Evolutionary conservation across 2,888 invertebrate species (phyloP).

Genomic region (Acleris sparsana): DNA sequence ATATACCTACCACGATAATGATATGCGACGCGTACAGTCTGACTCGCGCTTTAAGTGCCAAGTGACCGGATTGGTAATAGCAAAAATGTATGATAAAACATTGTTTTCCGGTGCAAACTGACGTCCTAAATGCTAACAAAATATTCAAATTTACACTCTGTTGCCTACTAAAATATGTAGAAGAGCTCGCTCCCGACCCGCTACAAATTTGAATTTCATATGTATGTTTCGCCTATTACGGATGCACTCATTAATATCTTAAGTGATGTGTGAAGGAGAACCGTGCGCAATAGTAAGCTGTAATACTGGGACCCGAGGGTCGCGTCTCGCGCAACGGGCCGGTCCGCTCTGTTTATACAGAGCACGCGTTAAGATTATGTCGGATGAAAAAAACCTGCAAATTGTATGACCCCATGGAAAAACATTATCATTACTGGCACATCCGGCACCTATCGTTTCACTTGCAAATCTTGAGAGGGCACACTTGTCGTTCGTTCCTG

Average conservation of each 20-base stretch:
- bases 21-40: conserved; percentile 6
- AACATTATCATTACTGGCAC: conserved; percentile 74
- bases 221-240: conserved; percentile 83
- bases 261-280: conserved; percentile 75
- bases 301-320: conserved; percentile 47
- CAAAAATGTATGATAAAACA: conserved; percentile 59
- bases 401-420: conserved; percentile 79
- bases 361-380: conserved; percentile 76
- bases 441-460: conserved; percentile 68
- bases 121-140: conserved; percentile 79
- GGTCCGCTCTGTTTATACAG: conserved; percentile 64
- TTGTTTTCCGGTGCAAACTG: conserved; percentile 66
- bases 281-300: conserved; percentile 58
- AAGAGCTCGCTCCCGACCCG: conserved; percentile 77
- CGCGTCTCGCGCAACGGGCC: conserved; percentile 40
- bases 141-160: conserved; percentile 83
- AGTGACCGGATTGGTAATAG: conserved; percentile 34
- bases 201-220: conserved; percentile 83
- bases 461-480: conserved; percentile 72
- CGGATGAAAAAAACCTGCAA: conserved; percentile 79
- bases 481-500: conserved; percentile 44
- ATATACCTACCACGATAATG: not conserved
- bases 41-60: conserved; percentile 4
- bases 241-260: conserved; percentile 84
- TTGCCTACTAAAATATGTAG: conserved; percentile 83